Conservation (phyloP, 2,113 vertebrate species). For the Microtus ochrogaster region DNA sequence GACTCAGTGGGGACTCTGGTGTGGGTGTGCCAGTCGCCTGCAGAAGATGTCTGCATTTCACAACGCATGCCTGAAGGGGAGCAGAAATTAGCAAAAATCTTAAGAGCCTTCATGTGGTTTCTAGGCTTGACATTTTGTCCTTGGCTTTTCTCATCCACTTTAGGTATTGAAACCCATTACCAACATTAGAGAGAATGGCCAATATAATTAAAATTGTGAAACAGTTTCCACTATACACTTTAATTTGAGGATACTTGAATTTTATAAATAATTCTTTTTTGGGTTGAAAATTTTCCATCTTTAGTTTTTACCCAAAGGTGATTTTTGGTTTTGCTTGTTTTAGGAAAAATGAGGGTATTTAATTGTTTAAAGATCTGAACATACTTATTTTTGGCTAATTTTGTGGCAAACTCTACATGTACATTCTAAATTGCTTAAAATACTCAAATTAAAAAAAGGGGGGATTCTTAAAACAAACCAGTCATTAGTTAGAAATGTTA, state of each 20-base stretch:
- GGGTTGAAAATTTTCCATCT: conserved; percentile 71
- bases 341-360: conserved; percentile 5
- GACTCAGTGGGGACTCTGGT: not conserved
- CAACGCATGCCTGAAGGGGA: conserved; percentile 35
- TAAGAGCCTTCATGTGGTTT: conserved; percentile 71
- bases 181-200: conserved; percentile 25
- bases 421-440: not conserved
- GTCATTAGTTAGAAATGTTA: not conserved
- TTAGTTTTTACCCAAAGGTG: conserved; percentile 40
- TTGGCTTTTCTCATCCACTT: conserved; percentile 60
- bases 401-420: not conserved
- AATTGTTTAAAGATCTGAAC: not conserved
- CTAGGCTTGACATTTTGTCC: conserved; percentile 58
- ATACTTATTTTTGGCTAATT: conserved; percentile 15
- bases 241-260: conserved; percentile 59
- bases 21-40: not conserved
- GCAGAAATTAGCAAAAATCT: conserved; percentile 56
- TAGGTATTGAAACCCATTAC: conserved; percentile 61
- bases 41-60: conserved; percentile 48
- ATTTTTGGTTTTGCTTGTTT: conserved; percentile 60
- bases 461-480: not conserved
- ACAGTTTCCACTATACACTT: conserved; percentile 74
- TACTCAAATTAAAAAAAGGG: not conserved
- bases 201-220: conserved; percentile 73
- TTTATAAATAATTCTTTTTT: conserved; percentile 70